Evolutionary conservation across 2,888 invertebrate species (phyloP).

Genomic region (Euplagia quadripunctaria): DNA sequence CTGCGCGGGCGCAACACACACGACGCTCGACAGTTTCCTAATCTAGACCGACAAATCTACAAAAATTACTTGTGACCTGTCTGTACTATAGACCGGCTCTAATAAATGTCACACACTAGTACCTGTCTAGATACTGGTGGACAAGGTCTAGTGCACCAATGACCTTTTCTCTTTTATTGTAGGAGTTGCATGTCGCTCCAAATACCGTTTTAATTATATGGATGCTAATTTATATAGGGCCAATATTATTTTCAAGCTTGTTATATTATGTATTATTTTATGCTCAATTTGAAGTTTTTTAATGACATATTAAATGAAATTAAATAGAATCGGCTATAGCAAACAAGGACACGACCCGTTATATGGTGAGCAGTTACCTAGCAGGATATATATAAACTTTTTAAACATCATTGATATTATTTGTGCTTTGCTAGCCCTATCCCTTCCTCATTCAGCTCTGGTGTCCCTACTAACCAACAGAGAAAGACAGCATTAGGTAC

Average conservation of each 20-base stretch:
- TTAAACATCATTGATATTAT: too few species aligned
- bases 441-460: too few species aligned
- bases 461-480: too few species aligned
- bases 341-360: too few species aligned
- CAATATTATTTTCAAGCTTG: neutral
- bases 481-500: too few species aligned
- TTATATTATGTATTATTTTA: neutral
- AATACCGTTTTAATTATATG: neutral
- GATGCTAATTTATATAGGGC: neutral
- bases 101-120: constrained; percentile 52
- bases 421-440: too few species aligned
- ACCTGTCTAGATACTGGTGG: constrained; percentile 27
- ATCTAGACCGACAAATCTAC: constrained; percentile 60
- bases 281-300: too few species aligned
- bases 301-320: too few species aligned
- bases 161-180: constrained; percentile 42
- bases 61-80: constrained; percentile 55
- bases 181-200: neutral
- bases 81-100: constrained; percentile 43
- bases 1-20: constrained; percentile 35
- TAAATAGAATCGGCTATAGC: too few species aligned
- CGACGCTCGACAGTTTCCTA: constrained; percentile 51
- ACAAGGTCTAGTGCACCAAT: constrained; percentile 41
- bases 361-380: too few species aligned
- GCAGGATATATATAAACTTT: too few species aligned